phyloP scores from a whole-genome alignment of 1,140 invertebrate species.

The Drosophila malerkotliana region DNA sequence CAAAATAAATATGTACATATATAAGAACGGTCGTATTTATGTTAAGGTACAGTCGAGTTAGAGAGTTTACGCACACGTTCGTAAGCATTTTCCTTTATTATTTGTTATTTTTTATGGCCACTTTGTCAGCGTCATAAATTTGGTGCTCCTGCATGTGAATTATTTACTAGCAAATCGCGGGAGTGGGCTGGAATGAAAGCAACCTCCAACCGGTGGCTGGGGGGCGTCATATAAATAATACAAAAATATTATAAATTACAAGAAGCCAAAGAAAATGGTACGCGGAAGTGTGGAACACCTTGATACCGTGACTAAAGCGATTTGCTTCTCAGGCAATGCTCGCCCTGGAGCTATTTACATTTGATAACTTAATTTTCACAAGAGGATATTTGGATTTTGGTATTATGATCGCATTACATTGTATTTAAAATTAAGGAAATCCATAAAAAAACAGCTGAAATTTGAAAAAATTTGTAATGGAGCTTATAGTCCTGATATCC shows the following conservation, averaged over 20 bases:
- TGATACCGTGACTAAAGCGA: conserved; percentile 49
- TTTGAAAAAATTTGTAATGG: not conserved
- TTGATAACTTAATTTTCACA: conserved; percentile 38
- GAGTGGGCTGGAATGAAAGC: conserved; percentile 34
- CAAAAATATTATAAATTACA: conserved; percentile 82
- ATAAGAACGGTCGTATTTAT: conserved; percentile 8
- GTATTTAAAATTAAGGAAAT: not conserved
- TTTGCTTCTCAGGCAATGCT: conserved; percentile 35
- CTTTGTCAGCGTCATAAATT: conserved; percentile 82
- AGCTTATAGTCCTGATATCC: conserved; percentile 26
- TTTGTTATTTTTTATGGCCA: conserved; percentile 79
- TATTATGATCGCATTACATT: not conserved
- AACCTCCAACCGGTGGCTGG: conserved; percentile 14
- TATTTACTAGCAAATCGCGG: conserved; percentile 71
- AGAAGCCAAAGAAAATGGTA: conserved; percentile 60
- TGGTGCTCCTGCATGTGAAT: conserved; percentile 69
- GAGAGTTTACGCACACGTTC: conserved; percentile 12
- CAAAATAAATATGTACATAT: conserved; percentile 57
- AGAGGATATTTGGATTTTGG: not conserved
- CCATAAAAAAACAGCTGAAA: not conserved
- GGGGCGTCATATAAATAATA: conserved; percentile 73
- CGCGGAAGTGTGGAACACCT: conserved; percentile 51
- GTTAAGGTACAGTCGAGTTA: conserved; percentile 25
- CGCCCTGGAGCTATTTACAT: conserved; percentile 7
- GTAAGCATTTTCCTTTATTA: conserved; percentile 50